Conservation (phyloP, 2,113 vertebrate species). For the Suncus etruscus region DNA sequence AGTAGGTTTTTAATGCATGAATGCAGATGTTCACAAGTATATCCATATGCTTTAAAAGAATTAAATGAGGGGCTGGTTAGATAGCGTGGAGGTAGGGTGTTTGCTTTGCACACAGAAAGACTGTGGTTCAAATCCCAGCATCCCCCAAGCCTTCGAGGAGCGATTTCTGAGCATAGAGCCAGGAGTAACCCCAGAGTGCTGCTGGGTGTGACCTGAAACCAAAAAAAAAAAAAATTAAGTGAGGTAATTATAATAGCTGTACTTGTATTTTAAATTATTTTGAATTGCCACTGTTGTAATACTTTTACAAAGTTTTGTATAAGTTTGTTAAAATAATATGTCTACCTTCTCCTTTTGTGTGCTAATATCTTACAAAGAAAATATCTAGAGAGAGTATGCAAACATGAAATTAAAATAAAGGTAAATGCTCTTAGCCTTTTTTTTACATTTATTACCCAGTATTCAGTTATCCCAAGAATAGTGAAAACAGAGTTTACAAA, state of each 20-base stretch:
- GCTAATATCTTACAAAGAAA: background rate
- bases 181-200: too few species aligned
- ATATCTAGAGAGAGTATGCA: background rate
- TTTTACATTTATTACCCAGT: background rate
- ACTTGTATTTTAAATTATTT: conserved; percentile 12
- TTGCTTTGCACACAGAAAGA: too few species aligned
- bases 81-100: too few species aligned
- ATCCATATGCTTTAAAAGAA: background rate
- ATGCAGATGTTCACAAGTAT: background rate
- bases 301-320: background rate
- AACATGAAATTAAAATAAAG: background rate
- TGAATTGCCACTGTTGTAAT: background rate
- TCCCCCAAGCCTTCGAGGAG: too few species aligned
- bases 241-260: too few species aligned
- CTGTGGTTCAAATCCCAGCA: too few species aligned
- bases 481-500: background rate
- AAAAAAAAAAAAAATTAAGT: too few species aligned
- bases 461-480: background rate
- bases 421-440: background rate
- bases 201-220: too few species aligned
- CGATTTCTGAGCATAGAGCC: too few species aligned
- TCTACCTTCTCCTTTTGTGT: background rate
- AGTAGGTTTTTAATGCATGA: background rate
- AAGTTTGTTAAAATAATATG: background rate
- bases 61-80: background rate